phyloP scores from a whole-genome alignment of 2,113 vertebrate genomes.

The Rhea pennata region DNA sequence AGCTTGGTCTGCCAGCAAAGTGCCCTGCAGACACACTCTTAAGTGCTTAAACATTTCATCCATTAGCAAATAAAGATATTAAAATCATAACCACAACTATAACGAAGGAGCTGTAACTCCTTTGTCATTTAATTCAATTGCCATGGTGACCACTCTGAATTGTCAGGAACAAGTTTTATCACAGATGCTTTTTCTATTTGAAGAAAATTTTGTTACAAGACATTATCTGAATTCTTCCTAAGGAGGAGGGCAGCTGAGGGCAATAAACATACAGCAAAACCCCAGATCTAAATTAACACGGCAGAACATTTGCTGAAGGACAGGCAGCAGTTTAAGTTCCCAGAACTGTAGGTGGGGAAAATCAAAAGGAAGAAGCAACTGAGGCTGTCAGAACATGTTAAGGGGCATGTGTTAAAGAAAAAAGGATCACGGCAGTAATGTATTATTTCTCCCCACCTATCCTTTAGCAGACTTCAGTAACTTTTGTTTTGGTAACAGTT shows the following conservation, averaged over 20 bases:
- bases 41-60: neutral
- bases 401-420: accelerated
- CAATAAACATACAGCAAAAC: neutral
- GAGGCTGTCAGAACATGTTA: neutral
- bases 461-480: neutral
- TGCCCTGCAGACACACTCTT: accelerated
- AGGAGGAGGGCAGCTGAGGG: neutral
- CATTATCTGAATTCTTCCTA: neutral
- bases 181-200: neutral
- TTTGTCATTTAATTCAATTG: neutral
- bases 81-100: neutral
- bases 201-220: neutral
- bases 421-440: neutral
- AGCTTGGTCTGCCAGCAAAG: neutral
- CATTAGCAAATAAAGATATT: neutral
- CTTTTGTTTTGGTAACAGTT: neutral
- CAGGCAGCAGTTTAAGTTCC: neutral
- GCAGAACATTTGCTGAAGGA: neutral
- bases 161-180: neutral
- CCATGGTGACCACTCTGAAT: neutral
- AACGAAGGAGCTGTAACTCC: neutral
- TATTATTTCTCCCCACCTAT: neutral
- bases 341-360: neutral
- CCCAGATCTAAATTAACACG: neutral
- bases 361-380: neutral